Conservation (phyloP, 2,797 vertebrate genomes). For the Esox masquinongy region DNA sequence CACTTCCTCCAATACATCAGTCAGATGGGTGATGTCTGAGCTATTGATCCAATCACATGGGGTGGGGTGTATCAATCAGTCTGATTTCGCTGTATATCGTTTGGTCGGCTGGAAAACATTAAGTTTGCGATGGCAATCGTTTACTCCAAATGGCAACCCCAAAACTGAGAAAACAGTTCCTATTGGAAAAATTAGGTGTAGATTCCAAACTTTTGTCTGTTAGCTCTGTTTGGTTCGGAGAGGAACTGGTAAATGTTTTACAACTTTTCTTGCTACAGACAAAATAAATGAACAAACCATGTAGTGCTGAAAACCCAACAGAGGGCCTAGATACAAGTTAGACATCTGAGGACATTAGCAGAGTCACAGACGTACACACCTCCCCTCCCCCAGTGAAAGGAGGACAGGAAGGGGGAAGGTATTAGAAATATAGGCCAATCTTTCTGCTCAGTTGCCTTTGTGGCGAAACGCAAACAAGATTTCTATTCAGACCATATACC, state of each 20-base stretch:
- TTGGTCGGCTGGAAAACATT: no score
- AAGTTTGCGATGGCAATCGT: no score
- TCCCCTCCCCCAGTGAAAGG: conserved; percentile 7
- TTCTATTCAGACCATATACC: conserved; percentile 20
- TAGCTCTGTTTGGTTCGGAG: no score
- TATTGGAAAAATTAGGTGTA: no score
- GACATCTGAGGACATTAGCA: background rate
- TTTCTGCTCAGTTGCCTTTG: conserved; percentile 86
- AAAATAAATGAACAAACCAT: background rate
- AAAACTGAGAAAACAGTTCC: no score
- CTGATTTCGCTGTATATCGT: no score
- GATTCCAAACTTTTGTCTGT: no score
- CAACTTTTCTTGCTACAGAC: no score
- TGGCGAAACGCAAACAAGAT: conserved; percentile 51
- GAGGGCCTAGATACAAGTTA: background rate
- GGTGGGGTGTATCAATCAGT: no score
- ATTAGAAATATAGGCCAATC: conserved; percentile 85
- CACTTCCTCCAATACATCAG: background rate
- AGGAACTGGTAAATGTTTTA: no score
- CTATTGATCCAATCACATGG: conserved; percentile 23
- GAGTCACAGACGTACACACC: background rate
- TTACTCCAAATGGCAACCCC: no score
- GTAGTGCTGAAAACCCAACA: background rate
- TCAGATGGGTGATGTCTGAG: conserved; percentile 26
- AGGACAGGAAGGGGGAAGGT: conserved; percentile 33